A percentile compares a stretch with the other conserved stretches of the same genome.
Evolutionary conservation across 2,888 invertebrate genomes (phyloP).

Genomic region (Fabriciana adippe): DNA sequence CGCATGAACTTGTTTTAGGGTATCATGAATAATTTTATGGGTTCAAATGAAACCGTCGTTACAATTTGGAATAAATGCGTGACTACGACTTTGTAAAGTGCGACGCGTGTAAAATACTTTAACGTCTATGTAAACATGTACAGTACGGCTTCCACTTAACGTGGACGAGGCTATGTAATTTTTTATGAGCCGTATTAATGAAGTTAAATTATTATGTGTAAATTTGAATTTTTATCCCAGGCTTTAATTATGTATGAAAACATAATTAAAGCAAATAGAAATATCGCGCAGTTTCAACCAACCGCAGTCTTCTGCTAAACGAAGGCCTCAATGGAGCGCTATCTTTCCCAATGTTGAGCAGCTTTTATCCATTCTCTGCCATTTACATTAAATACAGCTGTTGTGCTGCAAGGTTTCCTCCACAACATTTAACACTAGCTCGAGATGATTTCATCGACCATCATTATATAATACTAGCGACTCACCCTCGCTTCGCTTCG

Average conservation of each 20-base stretch:
- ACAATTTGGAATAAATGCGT: constrained; percentile 18
- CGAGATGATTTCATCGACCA: no score
- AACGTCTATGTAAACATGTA: constrained; percentile 17
- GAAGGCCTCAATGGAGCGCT: no score
- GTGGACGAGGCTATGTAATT: constrained; percentile 5
- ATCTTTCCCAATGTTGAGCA: no score
- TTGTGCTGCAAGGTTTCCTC: no score
- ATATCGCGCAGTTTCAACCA: no score
- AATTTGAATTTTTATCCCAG: not conserved
- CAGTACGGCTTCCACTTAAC: constrained; percentile 19
- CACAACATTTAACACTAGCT: no score
- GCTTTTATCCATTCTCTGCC: no score
- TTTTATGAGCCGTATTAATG: constrained; percentile 15
- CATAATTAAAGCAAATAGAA: constrained; percentile 11
- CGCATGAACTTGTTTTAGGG: constrained; percentile 62
- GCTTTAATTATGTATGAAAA: not conserved
- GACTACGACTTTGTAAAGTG: constrained; percentile 2
- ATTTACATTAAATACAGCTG: no score
- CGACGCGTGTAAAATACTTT: constrained; percentile 16
- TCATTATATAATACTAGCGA: no score
- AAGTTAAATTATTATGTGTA: constrained; percentile 6
- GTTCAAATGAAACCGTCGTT: constrained; percentile 35
- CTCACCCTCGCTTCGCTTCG: no score
- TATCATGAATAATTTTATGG: constrained; percentile 57
- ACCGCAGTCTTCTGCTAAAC: no score